Base-by-base conservation (phyloP, 2,888 invertebrate species). In the Acleris literana region DNA sequence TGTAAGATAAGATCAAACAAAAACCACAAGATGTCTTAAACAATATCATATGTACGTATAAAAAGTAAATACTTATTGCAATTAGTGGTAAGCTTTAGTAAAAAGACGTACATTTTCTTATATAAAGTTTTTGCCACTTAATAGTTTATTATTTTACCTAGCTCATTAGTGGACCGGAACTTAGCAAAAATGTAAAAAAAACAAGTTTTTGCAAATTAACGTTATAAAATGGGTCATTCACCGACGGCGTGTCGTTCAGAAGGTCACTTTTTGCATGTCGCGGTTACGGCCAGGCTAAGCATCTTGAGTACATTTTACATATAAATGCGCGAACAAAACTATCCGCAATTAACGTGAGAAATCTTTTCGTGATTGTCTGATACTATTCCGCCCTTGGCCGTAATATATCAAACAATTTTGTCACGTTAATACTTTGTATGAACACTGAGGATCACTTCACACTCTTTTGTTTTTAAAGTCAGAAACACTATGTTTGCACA, bases 191-290 rank as follows among this genome's bases (percentile, higher is more conserved):
- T 20, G 58, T 9, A 44, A 56, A 66, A 49, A 58, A 49, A 22
- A n/a, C 2, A 17, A 1, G 22, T 16, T 22, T 57, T n/a, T 22
- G 22, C 56, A 20, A n/a, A 66, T 52, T 56, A 61, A 18, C 20
- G 49, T 75, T 72, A 76, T 73, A 75, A 84, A 81, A 81, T 84
- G 77, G 85, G 80, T 87, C 84, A 68, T 86, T 86, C 79, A 87
- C 85, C 85, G 72, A 69, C 71, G 70, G 73, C 71, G 71, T 71
- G 69, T 72, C 71, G 70, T 72, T 62, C 61, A 72, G 78, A 83
- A 86, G 87, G 85, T 81, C 78, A 73, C 69, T 82, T 82, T 80
- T 79, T 76, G 72, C 70, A 68, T 68, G 69, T 68, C 61, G 59
- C 68, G 69, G 66, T 68, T 63, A 69, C 67, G 69, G 66, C 64